Base-by-base conservation (phyloP, 2,888 invertebrate genomes). In the Marronus borbonicus region DNA sequence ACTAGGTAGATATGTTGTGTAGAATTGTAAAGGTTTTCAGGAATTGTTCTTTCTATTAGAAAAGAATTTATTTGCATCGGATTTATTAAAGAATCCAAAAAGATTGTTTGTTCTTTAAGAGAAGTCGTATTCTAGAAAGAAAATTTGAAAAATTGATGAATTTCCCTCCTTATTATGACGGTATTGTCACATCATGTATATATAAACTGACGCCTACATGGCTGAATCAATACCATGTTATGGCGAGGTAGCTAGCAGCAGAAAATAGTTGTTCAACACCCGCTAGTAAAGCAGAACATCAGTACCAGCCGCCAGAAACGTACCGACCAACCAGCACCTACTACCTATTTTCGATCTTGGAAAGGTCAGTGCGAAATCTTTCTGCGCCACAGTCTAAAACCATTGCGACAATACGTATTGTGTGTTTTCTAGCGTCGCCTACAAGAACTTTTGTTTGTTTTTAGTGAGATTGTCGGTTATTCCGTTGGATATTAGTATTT, bases 161-260 rank as follows among this genome's bases (percentile, higher is more conserved):
- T 28, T 62, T 62, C 31, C 8, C 44, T n/a, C 36, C 3, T 14
- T 55, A 20, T 60, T 36, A 36, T 31, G 31, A 31, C 31, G 36
- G 36, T n/a, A 72, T 55, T 55, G 60, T 58, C 28, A 52, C 44
- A 14, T 70, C 28, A 62, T 50, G 50, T 64, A 50, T 64, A 75
- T 64, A 75, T 50, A 65, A 17, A 17, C 28, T 69, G 78, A 76
- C 78, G 75, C 78, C 78, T 78, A 76, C 76, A 68, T 76, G 78
- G 68, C 78, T 75, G 78, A 78, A 78, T 78, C 78, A 69, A 78
- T 78, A 78, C 65, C 75, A 55, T 60, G 78, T 62, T 64, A 36
- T 64, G 39, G 5, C 77, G 69, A 72, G 50, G 70, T 62, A 28
- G 20, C 64, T 64, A 64, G 52, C 70, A 64, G 70, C 20, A 20